Evolutionary conservation across 2,888 invertebrate species (phyloP).

Genomic region (Gerris lacustris): DNA sequence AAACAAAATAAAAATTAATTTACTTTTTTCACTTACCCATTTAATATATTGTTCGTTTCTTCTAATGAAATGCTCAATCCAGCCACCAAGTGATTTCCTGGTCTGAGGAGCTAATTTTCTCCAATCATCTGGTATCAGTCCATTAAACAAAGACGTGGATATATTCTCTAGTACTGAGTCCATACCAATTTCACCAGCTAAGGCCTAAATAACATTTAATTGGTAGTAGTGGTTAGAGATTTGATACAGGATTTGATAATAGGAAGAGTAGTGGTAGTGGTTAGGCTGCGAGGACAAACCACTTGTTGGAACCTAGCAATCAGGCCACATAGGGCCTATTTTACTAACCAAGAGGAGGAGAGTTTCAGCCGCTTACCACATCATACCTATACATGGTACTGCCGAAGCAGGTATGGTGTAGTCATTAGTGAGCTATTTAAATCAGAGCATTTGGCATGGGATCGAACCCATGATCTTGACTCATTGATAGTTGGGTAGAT

Average conservation of each 20-base stretch:
- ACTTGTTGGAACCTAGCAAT: too few species aligned
- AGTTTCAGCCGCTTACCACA: too few species aligned
- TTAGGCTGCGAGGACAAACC: too few species aligned
- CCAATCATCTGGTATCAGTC: constrained; percentile 71
- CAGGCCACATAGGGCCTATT: too few species aligned
- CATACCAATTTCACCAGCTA: constrained; percentile 88
- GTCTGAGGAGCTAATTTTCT: constrained; percentile 69
- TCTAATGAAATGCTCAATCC: constrained; percentile 74
- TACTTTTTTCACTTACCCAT: constrained; percentile 48
- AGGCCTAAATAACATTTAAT: constrained; percentile 43
- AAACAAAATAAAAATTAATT: too few species aligned
- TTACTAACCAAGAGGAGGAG: too few species aligned
- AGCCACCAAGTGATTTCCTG: constrained; percentile 69
- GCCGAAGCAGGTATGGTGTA: too few species aligned
- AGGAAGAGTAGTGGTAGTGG: background rate
- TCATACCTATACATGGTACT: too few species aligned
- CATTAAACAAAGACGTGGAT: constrained; percentile 69
- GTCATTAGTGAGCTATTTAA: too few species aligned
- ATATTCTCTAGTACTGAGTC: constrained; percentile 72
- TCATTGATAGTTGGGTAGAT: too few species aligned
- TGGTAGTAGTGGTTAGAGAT: background rate
- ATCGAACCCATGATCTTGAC: too few species aligned
- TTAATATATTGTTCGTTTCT: constrained; percentile 58
- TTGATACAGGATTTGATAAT: background rate
- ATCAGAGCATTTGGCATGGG: too few species aligned